These are phyloP conservation scores for Aradophagus sp. DNA, from an alignment of 1,140 invertebrate species.

Conservation along the genomic window DNA sequence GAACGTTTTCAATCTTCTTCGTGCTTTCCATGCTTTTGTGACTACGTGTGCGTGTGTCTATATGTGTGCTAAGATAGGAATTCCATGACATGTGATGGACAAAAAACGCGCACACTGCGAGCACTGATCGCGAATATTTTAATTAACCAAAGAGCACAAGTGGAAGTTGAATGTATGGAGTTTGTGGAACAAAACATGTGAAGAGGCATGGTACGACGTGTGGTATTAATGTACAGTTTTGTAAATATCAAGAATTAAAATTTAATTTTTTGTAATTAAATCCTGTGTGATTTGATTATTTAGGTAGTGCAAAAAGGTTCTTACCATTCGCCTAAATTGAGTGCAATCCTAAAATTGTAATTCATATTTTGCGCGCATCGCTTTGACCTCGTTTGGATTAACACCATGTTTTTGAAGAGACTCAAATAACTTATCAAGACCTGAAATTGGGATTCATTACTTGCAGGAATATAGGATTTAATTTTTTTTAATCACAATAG, in stretches of 20 bases:
- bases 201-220: conserved; percentile 26
- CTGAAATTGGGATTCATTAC: conserved; percentile 34
- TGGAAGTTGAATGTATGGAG: conserved; percentile 34
- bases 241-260: conserved; percentile 51
- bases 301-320: background rate
- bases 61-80: conserved; percentile 9
- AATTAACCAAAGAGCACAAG: conserved; percentile 23
- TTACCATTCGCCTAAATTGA: no score
- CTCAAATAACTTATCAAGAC: conserved; percentile 47
- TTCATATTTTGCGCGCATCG: conserved; percentile 43
- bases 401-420: conserved; percentile 55
- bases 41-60: no score
- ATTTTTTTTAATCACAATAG: no score
- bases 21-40: conserved; percentile 33
- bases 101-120: conserved; percentile 17
- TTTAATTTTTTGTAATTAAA: conserved; percentile 48
- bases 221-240: conserved; percentile 50
- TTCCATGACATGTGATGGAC: conserved; percentile 16
- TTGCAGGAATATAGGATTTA: background rate
- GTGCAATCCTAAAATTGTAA: conserved; percentile 5
- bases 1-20: conserved; percentile 18
- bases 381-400: conserved; percentile 10
- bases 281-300: conserved; percentile 4
- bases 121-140: conserved; percentile 19
- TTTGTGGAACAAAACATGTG: conserved; percentile 41